A percentile compares a stretch with the other conserved stretches of the same genome.
Conservation (phyloP, 2,797 vertebrate genomes). For the Gila robusta region DNA sequence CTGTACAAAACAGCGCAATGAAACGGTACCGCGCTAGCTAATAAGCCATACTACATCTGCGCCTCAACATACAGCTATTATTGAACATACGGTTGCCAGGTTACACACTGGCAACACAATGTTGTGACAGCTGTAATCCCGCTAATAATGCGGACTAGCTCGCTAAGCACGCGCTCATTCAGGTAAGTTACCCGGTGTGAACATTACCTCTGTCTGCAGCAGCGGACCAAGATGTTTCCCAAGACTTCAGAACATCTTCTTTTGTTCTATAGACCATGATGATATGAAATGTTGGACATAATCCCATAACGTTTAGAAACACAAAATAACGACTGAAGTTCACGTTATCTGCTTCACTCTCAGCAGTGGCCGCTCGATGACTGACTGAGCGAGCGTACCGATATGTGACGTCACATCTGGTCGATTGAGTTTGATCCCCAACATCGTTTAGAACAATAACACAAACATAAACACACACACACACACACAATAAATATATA, state of each 20-base stretch:
- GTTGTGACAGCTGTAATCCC: slow-evolving; percentile 47
- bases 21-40: slow-evolving; percentile 4
- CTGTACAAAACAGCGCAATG: slow-evolving; percentile 22
- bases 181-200: slow-evolving; percentile 22
- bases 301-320: slow-evolving; percentile 10
- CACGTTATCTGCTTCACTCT: background rate
- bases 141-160: slow-evolving; percentile 39
- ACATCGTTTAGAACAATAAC: background rate
- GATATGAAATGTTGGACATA: background rate
- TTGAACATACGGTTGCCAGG: slow-evolving; percentile 7
- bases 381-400: background rate
- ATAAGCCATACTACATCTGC: background rate
- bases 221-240: slow-evolving; percentile 16
- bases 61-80: background rate
- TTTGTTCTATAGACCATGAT: background rate
- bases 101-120: background rate
- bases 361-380: background rate
- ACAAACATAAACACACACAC: too few relatives aligned
- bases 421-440: background rate
- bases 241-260: slow-evolving; percentile 17
- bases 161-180: background rate
- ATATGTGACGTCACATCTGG: slow-evolving; percentile 32
- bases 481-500: too few relatives aligned
- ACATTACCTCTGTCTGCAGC: slow-evolving; percentile 54
- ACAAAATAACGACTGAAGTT: background rate